phyloP scores from a whole-genome alignment of 2,888 invertebrate species.

The Clostera curtula region DNA sequence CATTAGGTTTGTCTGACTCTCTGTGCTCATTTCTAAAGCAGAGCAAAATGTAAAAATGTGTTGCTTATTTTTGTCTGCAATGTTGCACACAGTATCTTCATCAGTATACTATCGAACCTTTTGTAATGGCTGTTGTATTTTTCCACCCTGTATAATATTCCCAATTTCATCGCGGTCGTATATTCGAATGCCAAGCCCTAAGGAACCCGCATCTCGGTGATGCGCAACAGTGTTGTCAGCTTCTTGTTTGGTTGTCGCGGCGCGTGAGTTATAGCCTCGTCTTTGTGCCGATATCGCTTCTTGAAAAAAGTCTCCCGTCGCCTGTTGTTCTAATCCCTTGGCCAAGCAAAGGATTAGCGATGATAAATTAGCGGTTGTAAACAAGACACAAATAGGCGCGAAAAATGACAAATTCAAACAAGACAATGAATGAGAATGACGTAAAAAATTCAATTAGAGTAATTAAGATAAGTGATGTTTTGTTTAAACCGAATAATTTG shows the following conservation, averaged over 20 bases:
- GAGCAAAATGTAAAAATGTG: too few relatives aligned
- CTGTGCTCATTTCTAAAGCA: too few relatives aligned
- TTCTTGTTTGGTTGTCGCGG: constrained; percentile 35
- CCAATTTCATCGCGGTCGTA: too few relatives aligned
- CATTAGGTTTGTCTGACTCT: too few relatives aligned
- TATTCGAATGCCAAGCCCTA: too few relatives aligned
- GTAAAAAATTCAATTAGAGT: background rate
- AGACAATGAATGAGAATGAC: background rate
- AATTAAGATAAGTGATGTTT: too few relatives aligned
- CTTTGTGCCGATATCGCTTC: constrained; percentile 40
- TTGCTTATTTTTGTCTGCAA: too few relatives aligned
- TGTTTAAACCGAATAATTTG: too few relatives aligned
- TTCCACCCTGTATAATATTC: too few relatives aligned
- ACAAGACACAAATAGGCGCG: constrained; percentile 39
- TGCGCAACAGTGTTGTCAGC: background rate
- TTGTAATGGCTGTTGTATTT: too few relatives aligned
- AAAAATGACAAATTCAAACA: constrained; percentile 6
- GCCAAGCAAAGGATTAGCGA: constrained; percentile 39
- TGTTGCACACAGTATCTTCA: too few relatives aligned
- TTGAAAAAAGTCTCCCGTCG: constrained; percentile 39
- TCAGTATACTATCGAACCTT: too few relatives aligned
- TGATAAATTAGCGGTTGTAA: constrained; percentile 31
- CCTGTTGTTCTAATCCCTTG: constrained; percentile 35
- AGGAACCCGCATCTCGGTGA: background rate
- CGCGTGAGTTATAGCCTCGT: constrained; percentile 18